Evolutionary conservation across 2,113 vertebrate species (phyloP), one percentile per base, ranked within the genome.

Genomic region (Carassius gibelio): DNA sequence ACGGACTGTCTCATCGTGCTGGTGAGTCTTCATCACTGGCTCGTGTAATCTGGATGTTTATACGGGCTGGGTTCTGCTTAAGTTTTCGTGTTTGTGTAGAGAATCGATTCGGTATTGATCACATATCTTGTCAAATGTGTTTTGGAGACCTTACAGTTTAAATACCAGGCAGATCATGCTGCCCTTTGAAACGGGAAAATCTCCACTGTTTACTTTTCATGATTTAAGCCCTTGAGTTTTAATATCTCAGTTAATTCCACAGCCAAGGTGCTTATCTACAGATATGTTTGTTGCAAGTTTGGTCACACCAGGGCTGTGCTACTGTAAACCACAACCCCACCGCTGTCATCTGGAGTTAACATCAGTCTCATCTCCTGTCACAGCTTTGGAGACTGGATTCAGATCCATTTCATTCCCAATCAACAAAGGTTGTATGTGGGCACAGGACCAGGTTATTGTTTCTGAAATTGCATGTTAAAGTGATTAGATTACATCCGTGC

Each of bases 1-100:
- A 88, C 88, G n/a, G 94, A 94, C 85, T 93, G 93, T 5, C 90
- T 95, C 36, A 90, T 93, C 48, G 92, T 95, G 36, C 83, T 95
- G 94, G 94, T 95, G 87, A 92, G 93, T 90, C 8, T 59, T 72
- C 7, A 19, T 19, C 30, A 9, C 15, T 8, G 30, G 30, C 66
- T 45, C 0, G 75, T 26, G 15, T 13, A 19, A 23, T 30, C 8
- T 30, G 59, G 15, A 77, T 19, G 23, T 7, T 19, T 19, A 14
- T 14, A 66, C 45, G 30, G 2, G 19, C 13, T 36, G 57, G 57
- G 8, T 61, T 61, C 34, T 26, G 34, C 1, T 79, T 3, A 76
- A 3, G 15, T 48, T 76, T n/a, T 2, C 45, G 21, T 48, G 7
- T 36, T 77, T 77, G 26, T 36, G 50, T 1, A 52, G 74, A 26